phyloP scores from a whole-genome alignment of 2,113 vertebrate genomes.

The Cottus gobio region DNA sequence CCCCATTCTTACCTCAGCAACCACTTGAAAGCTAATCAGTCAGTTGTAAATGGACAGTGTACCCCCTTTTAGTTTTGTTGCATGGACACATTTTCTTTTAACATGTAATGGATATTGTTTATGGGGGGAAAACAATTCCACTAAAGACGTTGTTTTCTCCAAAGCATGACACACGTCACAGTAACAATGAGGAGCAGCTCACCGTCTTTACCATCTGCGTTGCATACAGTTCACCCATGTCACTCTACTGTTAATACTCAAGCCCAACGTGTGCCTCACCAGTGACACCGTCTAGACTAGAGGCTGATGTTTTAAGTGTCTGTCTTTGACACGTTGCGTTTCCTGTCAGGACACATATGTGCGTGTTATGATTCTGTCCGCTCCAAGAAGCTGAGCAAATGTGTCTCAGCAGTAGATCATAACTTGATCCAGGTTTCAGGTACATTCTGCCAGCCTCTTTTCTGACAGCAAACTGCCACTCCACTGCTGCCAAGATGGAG shows the following conservation, averaged over 20 bases:
- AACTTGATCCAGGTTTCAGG: background rate
- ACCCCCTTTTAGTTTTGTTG: background rate
- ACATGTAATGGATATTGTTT: conserved; percentile 5
- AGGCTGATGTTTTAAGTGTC: background rate
- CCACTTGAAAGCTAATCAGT: conserved; percentile 29
- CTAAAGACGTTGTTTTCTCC: background rate
- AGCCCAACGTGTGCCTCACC: background rate
- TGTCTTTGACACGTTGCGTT: background rate
- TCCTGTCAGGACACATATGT: background rate
- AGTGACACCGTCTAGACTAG: background rate
- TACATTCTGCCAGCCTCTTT: background rate
- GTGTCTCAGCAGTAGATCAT: background rate
- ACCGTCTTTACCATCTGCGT: background rate
- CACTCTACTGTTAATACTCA: background rate
- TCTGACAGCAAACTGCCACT: conserved; percentile 9
- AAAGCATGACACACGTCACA: background rate
- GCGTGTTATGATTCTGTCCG: background rate
- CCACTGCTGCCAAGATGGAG: background rate
- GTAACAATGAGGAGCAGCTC: background rate
- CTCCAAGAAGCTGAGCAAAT: background rate
- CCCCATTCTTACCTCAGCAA: conserved; percentile 25
- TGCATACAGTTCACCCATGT: background rate
- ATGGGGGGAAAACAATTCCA: background rate
- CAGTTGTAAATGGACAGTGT: conserved; percentile 23
- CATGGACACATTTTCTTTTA: conserved; percentile 3